phyloP scores from a whole-genome alignment of 92 coral and sea anemone species.

The Pocillopora grandis region DNA sequence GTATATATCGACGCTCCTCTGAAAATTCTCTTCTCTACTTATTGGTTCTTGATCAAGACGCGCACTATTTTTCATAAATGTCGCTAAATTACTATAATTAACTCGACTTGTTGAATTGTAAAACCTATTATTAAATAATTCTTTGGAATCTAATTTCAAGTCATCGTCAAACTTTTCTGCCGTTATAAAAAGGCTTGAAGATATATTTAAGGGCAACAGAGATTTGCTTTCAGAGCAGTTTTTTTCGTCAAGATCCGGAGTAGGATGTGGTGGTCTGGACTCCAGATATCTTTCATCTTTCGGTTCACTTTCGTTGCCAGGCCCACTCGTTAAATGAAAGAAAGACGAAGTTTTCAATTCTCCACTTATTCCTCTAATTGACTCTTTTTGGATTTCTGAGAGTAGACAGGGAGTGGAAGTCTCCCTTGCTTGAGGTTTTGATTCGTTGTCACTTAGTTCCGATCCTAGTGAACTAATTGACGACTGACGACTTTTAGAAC shows the following conservation, averaged over 20 bases:
- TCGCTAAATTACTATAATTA: background rate
- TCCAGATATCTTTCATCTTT: background rate
- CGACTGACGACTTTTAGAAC: background rate
- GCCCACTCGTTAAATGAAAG: conserved; percentile 20
- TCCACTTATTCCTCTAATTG: background rate
- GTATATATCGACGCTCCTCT: background rate
- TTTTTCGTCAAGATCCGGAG: conserved; percentile 9
- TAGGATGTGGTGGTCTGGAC: background rate
- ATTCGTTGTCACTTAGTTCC: background rate
- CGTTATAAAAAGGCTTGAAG: background rate
- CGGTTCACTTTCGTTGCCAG: background rate
- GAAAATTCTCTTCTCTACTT: background rate
- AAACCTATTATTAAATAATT: conserved; percentile 3
- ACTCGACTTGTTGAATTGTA: conserved; percentile 12
- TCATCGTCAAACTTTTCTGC: background rate
- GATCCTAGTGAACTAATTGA: background rate
- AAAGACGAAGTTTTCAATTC: background rate
- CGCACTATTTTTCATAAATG: background rate
- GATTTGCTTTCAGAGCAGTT: background rate
- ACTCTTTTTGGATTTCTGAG: background rate
- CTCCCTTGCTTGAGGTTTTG: background rate
- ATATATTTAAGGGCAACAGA: background rate
- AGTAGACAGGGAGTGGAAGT: background rate
- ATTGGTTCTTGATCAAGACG: background rate
- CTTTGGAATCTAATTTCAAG: background rate